These are phyloP conservation scores for Arge pagana DNA, from an alignment of 2,888 invertebrate genomes.

Conservation along the genomic window DNA sequence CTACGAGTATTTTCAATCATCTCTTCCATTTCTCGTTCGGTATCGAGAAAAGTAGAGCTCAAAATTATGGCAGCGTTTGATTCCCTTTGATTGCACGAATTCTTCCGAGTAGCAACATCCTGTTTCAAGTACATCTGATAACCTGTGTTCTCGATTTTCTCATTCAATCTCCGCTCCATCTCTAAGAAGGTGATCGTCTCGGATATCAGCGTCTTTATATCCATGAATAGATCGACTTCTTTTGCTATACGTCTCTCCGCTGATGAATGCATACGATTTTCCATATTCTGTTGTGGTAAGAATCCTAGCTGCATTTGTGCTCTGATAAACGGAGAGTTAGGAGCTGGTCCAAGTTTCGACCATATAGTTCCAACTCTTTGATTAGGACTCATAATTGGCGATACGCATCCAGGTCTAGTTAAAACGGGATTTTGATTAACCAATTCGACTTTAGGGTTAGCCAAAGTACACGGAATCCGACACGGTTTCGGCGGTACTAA, in stretches of 20 bases:
- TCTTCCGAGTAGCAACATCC: conserved; percentile 37
- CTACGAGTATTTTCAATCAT: conserved; percentile 5
- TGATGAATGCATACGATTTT: conserved; percentile 49
- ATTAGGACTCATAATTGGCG: conserved; percentile 44
- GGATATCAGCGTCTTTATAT: conserved; percentile 35
- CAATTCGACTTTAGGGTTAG: conserved; percentile 41
- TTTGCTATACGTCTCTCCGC: conserved; percentile 50
- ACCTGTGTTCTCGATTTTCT: conserved; percentile 46
- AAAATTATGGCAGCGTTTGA: conserved; percentile 48
- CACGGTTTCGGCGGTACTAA: conserved; percentile 55
- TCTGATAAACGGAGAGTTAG: conserved; percentile 53
- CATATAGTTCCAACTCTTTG: conserved; percentile 48
- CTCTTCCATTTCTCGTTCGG: conserved; percentile 39
- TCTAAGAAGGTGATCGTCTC: conserved; percentile 48
- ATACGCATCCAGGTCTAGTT: conserved; percentile 50
- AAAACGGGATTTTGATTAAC: conserved; percentile 45
- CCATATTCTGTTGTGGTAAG: conserved; percentile 28
- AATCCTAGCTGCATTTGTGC: conserved; percentile 52
- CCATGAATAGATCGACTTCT: conserved; percentile 38
- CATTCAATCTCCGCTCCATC: conserved; percentile 43
- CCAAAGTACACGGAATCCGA: conserved; percentile 49
- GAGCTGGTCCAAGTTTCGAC: conserved; percentile 54
- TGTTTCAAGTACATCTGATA: conserved; percentile 35
- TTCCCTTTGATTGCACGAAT: conserved; percentile 40
- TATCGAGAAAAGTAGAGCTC: conserved; percentile 48